phyloP scores from a whole-genome alignment of 2,113 vertebrate species.

The Grammomys surdaster region DNA sequence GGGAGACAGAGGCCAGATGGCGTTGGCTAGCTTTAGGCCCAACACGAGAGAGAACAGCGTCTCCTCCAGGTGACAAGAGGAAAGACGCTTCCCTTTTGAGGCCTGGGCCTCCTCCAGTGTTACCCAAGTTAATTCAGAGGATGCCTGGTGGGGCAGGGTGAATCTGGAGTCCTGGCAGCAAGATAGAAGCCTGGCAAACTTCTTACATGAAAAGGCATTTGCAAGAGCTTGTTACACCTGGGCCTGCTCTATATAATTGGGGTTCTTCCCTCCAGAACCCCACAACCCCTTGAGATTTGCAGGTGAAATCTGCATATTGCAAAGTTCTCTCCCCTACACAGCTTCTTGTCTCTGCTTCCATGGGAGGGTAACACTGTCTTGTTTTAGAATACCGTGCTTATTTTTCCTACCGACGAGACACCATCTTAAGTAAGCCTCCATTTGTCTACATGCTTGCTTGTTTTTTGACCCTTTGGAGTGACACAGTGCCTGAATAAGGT shows the following conservation, averaged over 20 bases:
- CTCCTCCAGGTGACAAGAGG: background rate
- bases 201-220: background rate
- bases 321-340: background rate
- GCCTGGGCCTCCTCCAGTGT: background rate
- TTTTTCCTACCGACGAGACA: slow-evolving; percentile 38
- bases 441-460: slow-evolving; percentile 55
- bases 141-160: background rate
- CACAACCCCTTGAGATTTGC: background rate
- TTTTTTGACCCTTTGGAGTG: slow-evolving; percentile 41
- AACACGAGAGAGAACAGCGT: background rate
- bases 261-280: background rate
- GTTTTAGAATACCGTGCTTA: slow-evolving; percentile 52
- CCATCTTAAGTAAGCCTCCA: slow-evolving; percentile 48
- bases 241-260: background rate
- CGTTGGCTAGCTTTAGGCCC: background rate
- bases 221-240: background rate
- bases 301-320: background rate
- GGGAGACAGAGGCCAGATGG: slow-evolving; percentile 14
- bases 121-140: background rate
- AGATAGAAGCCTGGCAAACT: background rate
- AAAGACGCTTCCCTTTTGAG: background rate
- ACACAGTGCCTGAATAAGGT: slow-evolving; percentile 41
- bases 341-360: background rate
- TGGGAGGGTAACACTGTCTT: background rate
- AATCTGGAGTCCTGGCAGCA: background rate